These are phyloP conservation scores for Branchipolynoe longqiensis DNA, from an alignment of 2,888 invertebrate genomes.

Conservation along the genomic window DNA sequence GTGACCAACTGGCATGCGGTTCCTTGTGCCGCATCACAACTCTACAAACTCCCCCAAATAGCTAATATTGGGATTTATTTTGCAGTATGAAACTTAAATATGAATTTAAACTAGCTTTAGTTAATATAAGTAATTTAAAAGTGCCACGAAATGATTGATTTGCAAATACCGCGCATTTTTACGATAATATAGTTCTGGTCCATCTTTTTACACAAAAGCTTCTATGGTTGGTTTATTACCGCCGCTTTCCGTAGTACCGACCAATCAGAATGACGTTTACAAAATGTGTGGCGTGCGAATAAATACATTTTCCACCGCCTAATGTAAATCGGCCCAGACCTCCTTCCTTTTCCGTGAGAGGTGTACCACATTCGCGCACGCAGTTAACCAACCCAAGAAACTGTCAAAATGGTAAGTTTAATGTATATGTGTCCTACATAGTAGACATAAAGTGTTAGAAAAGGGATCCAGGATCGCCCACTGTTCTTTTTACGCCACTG, in stretches of 20 bases:
- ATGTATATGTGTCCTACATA: neutral
- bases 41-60: neutral
- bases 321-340: conserved; percentile 17
- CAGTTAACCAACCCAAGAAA: neutral
- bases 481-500: neutral
- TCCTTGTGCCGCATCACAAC: conserved; percentile 9
- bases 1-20: conserved; percentile 44
- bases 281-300: neutral
- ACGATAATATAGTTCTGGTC: conserved; percentile 8
- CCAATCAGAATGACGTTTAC: conserved; percentile 1
- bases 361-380: conserved; percentile 16
- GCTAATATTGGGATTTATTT: neutral
- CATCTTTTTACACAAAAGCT: neutral
- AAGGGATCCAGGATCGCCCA: neutral
- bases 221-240: neutral
- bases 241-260: neutral
- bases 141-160: too few species aligned
- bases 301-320: conserved; percentile 9
- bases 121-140: too few species aligned
- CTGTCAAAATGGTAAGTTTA: conserved; percentile 51
- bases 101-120: too few species aligned
- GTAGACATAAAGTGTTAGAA: neutral
- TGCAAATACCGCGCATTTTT: neutral
- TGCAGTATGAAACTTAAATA: neutral
- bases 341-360: conserved; percentile 52